Conservation (phyloP, 2,888 invertebrate species). For the Hylaea fasciaria region DNA sequence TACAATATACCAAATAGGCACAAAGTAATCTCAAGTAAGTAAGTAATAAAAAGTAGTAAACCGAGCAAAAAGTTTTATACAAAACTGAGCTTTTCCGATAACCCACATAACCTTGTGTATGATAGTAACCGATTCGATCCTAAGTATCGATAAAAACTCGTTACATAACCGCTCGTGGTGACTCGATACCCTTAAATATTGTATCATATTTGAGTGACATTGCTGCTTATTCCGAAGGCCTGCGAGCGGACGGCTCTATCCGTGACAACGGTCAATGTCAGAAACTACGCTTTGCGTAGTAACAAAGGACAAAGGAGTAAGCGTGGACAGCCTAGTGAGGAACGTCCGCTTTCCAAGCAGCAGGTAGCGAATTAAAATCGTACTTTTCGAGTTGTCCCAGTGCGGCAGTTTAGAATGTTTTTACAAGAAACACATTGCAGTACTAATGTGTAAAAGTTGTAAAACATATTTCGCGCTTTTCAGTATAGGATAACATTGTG, state of each 20-base stretch:
- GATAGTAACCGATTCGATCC: slow-evolving; percentile 12
- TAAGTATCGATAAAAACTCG: slow-evolving; percentile 23
- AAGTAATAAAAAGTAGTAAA: slow-evolving; percentile 5
- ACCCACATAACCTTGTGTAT: slow-evolving; percentile 20
- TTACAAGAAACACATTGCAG: too few relatives aligned
- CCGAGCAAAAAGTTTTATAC: slow-evolving; percentile 8
- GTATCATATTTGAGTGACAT: slow-evolving; percentile 25
- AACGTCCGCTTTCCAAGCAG: too few relatives aligned
- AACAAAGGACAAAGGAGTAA: too few relatives aligned
- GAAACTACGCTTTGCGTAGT: too few relatives aligned
- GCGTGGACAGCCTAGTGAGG: too few relatives aligned
- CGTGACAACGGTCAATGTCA: slow-evolving; percentile 42
- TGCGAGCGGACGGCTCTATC: not conserved
- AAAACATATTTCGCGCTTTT: too few relatives aligned
- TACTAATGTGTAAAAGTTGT: too few relatives aligned
- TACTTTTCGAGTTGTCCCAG: too few relatives aligned
- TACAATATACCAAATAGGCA: not conserved
- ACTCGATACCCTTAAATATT: slow-evolving; percentile 16
- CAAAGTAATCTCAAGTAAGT: not conserved
- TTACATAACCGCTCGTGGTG: slow-evolving; percentile 12
- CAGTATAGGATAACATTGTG: too few relatives aligned
- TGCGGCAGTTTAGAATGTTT: too few relatives aligned
- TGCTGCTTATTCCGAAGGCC: slow-evolving; percentile 7
- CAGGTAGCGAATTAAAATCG: too few relatives aligned
- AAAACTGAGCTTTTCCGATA: slow-evolving; percentile 21